Base-by-base conservation (phyloP, 2,797 vertebrate genomes). In the Coendou prehensilis region DNA sequence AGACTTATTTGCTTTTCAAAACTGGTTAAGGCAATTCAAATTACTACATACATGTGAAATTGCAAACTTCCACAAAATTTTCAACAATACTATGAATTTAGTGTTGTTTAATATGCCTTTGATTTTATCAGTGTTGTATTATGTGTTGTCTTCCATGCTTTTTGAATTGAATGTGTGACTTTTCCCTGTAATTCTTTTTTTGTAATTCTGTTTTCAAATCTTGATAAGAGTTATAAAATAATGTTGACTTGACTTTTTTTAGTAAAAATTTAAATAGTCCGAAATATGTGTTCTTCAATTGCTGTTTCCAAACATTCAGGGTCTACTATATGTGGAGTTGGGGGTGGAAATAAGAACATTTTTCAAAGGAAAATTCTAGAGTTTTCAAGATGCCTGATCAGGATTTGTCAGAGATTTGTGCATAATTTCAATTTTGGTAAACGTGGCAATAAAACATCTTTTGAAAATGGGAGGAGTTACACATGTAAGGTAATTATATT, bases 381-480 rank as follows among this genome's bases (percentile, higher is more conserved):
- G 18, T 94, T 67, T 93, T 26, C 45, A 56, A 76, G n/a, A 8
- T 82, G 26, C 0, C 26, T 52, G 0, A 6, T 88, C 17, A 90
- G 17, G 20, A 23, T 81, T 91, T 88, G 56, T 92, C 30, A 75
- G 37, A 20, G 17, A 56, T 57, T 71, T 91, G 14, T 75, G 56
- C 50, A 63, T 90, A 50, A 89, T 82, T 82, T 96, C 10, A 93
- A 73, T 63, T 95, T 86, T 7, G 57, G 18, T 81, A 85, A 80
- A 26, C 71, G 94, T 84, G 85, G n/a, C 18, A 71, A 71, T 81
- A 81, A 64, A 85, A 69, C 85, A 59, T 41, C 14, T 59, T 9
- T 71, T 84, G 64, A 47, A 56, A 92, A 89, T 89, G 6, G 5
- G 4, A 73, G 6, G n/a, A 93, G 56, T 14, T 78, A 76, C 54